A percentile compares a stretch with the other conserved stretches of the same genome.
These are phyloP conservation scores for Cecropterus lyciades DNA, from an alignment of 1,140 invertebrate genomes.

Conservation along the genomic window DNA sequence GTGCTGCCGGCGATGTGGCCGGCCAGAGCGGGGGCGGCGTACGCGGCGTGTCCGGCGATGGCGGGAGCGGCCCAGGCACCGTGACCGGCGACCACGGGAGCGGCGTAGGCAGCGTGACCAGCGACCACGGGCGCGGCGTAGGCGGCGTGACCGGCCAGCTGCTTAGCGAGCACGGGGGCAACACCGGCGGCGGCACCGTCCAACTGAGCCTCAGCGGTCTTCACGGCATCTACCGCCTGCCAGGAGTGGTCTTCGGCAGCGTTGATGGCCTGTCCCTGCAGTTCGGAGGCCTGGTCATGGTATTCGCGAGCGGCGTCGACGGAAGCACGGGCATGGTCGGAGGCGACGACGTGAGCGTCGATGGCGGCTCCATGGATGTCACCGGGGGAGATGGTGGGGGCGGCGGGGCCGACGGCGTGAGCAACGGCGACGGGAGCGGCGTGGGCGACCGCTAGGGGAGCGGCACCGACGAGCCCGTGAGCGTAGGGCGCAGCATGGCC, in stretches of 20 bases:
- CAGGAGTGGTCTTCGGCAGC: constrained; percentile 83
- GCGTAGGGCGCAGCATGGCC: constrained; percentile 55
- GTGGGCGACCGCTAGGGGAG: constrained; percentile 56
- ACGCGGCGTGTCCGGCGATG: constrained; percentile 34
- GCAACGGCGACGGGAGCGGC: constrained; percentile 65
- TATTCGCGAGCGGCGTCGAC: constrained; percentile 56
- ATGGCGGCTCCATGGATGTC: constrained; percentile 70
- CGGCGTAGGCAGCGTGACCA: constrained; percentile 39
- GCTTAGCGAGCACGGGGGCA: constrained; percentile 80
- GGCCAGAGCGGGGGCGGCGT: constrained; percentile 37
- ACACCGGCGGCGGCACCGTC: constrained; percentile 85
- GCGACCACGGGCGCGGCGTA: constrained; percentile 36
- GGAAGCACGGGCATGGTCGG: constrained; percentile 73
- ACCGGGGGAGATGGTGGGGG: constrained; percentile 73
- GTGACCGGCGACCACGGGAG: constrained; percentile 38
- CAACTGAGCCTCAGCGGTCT: constrained; percentile 84
- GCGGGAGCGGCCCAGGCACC: constrained; percentile 36
- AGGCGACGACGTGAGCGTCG: constrained; percentile 75
- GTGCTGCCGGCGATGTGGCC: constrained; percentile 50
- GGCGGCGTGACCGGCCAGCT: constrained; percentile 60
- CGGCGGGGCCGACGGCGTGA: constrained; percentile 56
- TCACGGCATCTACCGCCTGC: constrained; percentile 83
- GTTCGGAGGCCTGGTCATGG: constrained; percentile 85
- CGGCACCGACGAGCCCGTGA: constrained; percentile 47
- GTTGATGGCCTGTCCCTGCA: constrained; percentile 84